These are phyloP conservation scores for Drosophila pegasa DNA, from an alignment of 2,888 invertebrate genomes.

Conservation along the genomic window DNA sequence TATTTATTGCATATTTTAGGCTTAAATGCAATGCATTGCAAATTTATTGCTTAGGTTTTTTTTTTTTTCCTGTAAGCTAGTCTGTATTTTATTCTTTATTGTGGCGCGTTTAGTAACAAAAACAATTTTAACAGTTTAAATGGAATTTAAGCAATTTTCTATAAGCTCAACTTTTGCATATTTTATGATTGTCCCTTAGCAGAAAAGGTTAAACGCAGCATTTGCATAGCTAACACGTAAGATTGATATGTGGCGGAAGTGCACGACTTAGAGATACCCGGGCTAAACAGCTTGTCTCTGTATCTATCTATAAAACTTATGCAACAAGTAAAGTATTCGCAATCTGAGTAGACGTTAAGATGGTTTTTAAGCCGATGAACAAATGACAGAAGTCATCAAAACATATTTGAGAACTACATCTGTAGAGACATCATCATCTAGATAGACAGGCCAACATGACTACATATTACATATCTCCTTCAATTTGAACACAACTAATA, in stretches of 20 bases:
- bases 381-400: too few species aligned
- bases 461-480: too few species aligned
- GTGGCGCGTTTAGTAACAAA: background rate
- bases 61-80: conserved; percentile 10
- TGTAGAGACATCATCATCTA: too few species aligned
- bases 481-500: background rate
- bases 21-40: conserved; percentile 4
- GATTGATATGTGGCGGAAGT: background rate
- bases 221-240: conserved; percentile 8
- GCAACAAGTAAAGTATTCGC: too few species aligned
- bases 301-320: too few species aligned
- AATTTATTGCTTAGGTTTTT: conserved; percentile 31
- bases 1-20: conserved; percentile 29
- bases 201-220: conserved; percentile 12
- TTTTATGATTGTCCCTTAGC: conserved; percentile 25
- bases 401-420: too few species aligned
- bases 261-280: background rate
- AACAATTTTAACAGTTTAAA: conserved; percentile 2
- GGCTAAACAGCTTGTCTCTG: too few species aligned
- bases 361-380: too few species aligned
- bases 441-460: too few species aligned
- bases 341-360: too few species aligned
- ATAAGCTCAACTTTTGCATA: conserved; percentile 3
- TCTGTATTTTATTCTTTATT: conserved; percentile 2
- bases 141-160: conserved; percentile 2